Percentiles rank a stretch among this genome's conserved stretches.
Conservation (phyloP, 2,797 vertebrate species). For the Coranthus polyacanthus region DNA sequence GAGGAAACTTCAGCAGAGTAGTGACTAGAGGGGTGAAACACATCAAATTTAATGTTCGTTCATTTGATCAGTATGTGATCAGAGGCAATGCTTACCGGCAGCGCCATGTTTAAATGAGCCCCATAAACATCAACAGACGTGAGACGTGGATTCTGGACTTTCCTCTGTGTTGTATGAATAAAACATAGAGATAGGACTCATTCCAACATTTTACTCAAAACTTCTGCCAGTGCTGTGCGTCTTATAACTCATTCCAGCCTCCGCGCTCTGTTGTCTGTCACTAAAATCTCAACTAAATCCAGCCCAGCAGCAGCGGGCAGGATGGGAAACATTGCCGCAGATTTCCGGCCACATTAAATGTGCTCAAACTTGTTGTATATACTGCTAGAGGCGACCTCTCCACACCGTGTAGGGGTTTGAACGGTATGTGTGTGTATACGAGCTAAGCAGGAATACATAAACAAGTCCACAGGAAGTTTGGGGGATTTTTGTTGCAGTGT, state of each 20-base stretch:
- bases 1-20: too few relatives aligned
- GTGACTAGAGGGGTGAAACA: too few relatives aligned
- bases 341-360: constrained; percentile 12
- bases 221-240: too few relatives aligned
- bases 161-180: too few relatives aligned
- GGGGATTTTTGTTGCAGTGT: constrained; percentile 16
- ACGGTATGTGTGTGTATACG: background rate
- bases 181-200: too few relatives aligned
- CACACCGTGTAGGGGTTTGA: background rate
- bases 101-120: too few relatives aligned
- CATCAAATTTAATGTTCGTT: too few relatives aligned
- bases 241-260: background rate
- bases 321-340: constrained; percentile 4
- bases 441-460: constrained; percentile 8
- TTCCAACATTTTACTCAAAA: too few relatives aligned
- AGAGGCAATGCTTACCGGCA: too few relatives aligned
- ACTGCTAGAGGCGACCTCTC: constrained; percentile 1
- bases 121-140: too few relatives aligned
- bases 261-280: background rate
- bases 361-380: constrained; percentile 17
- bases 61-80: too few relatives aligned
- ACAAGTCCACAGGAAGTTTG: constrained; percentile 40
- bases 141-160: too few relatives aligned
- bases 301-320: constrained; percentile 5
- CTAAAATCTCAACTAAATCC: background rate